A percentile compares a stretch with the other conserved stretches of the same genome.
These are phyloP conservation scores for Anastrepha ludens DNA, from an alignment of 1,140 invertebrate species.

Conservation along the genomic window DNA sequence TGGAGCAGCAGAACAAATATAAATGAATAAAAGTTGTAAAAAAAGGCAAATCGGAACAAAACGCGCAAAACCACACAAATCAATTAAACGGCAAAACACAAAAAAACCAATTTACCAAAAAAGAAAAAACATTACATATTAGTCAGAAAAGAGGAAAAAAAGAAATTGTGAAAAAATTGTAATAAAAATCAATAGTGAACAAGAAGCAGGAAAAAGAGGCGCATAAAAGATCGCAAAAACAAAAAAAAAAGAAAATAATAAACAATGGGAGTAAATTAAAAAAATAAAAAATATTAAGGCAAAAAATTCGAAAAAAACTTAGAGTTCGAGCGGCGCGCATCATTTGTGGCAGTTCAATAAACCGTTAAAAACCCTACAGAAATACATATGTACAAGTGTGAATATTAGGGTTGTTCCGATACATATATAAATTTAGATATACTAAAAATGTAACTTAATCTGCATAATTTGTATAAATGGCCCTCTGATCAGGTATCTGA, in stretches of 20 bases:
- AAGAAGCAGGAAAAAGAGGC: too few species aligned
- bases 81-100: background rate
- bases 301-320: background rate
- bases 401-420: background rate
- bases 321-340: background rate
- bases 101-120: too few species aligned
- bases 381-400: background rate
- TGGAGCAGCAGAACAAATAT: background rate
- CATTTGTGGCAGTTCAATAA: conserved; percentile 13
- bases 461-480: background rate
- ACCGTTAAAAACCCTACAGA: conserved; percentile 8
- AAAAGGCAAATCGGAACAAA: background rate
- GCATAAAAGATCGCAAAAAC: background rate
- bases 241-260: background rate
- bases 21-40: background rate
- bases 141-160: background rate
- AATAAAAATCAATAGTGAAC: background rate
- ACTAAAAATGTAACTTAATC: background rate
- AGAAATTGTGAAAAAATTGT: background rate
- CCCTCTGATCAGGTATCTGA: too few species aligned
- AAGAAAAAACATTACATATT: too few species aligned
- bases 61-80: background rate
- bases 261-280: too few species aligned
- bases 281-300: background rate
- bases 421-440: background rate